phyloP scores from a whole-genome alignment of 2,113 vertebrate genomes.

The Galemys pyrenaicus region DNA sequence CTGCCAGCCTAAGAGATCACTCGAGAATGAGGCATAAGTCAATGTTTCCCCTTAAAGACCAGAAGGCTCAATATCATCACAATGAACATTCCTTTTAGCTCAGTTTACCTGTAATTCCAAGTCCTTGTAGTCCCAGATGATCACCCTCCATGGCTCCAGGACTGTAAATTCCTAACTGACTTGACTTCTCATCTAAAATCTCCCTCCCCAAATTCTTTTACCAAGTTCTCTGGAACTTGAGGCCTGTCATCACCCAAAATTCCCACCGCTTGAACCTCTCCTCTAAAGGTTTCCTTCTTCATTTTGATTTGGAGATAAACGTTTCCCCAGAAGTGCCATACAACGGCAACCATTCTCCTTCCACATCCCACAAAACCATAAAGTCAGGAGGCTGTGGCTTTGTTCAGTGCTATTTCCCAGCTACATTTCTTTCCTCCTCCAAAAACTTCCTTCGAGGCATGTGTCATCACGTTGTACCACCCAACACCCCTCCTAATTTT shows the following conservation, averaged over 20 bases:
- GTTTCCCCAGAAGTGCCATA: not conserved
- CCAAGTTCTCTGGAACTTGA: not conserved
- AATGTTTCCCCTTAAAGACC: not conserved
- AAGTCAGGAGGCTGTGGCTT: too few species aligned
- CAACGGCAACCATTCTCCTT: not conserved
- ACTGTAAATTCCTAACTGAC: not conserved
- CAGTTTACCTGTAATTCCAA: not conserved
- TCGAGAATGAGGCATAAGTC: not conserved
- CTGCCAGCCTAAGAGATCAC: not conserved
- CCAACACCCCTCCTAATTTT: not conserved
- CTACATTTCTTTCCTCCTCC: not conserved
- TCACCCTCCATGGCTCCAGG: not conserved
- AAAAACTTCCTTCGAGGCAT: not conserved
- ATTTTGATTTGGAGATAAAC: not conserved
- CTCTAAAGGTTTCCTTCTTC: not conserved
- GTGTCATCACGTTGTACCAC: rapidly evolving
- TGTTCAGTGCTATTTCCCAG: not conserved
- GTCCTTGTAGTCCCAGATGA: not conserved
- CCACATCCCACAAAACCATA: not conserved
- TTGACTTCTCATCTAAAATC: too few species aligned
- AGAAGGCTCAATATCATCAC: not conserved
- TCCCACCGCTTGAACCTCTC: not conserved
- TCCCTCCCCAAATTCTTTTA: not conserved
- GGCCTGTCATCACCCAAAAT: not conserved
- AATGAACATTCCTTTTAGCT: not conserved